Evolutionary conservation across 2,113 vertebrate genomes (phyloP), one percentile per base, ranked within the genome.

Genomic region (Tachuris rubrigastra): DNA sequence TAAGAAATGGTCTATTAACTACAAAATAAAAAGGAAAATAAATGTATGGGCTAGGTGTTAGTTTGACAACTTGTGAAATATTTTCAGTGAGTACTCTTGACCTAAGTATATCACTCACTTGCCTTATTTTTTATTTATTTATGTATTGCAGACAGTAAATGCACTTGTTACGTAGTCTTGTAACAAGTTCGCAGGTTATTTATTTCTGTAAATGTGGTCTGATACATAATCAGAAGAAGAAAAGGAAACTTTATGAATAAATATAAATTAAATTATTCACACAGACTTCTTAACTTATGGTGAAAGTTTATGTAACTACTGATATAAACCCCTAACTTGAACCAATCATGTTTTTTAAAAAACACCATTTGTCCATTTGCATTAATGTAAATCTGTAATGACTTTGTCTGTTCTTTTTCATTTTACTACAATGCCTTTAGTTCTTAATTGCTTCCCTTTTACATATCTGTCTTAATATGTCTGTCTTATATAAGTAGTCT

Each of bases 381-480:
- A 47, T 5, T 6, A 6, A 9, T 9, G 0, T 39, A 35, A 31
- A 3, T 53, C 91, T 87, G 33, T 30, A 58, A 12, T 47, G 9
- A 17, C 11, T 89, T 78, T 24, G 4, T 50, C 8, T 27, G n/a
- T 68, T 6, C 6, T 39, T 89, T 80, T 81, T 80, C 3, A n/a
- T 37, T 69, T 74, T 18, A 3, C 1, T n/a, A 0, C 11, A 13
- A 37, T 19, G 5, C 21, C 22, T 58, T 30, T 31, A 49, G 22
- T n/a, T 83, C 7, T 62, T 86, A 3, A 10, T 33, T 63, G 14
- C 14, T 88, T 85, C 17, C 12, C 6, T 83, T 91, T 59, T 85
- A 35, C 6, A 7, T 10, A 27, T 75, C 16, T 59, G 3, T 81
- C 5, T 55, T 39, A 12, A 16, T 4, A 10, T 27, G 4, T 53